Conservation (phyloP, 2,888 invertebrate species). For the Junonia oenone region DNA sequence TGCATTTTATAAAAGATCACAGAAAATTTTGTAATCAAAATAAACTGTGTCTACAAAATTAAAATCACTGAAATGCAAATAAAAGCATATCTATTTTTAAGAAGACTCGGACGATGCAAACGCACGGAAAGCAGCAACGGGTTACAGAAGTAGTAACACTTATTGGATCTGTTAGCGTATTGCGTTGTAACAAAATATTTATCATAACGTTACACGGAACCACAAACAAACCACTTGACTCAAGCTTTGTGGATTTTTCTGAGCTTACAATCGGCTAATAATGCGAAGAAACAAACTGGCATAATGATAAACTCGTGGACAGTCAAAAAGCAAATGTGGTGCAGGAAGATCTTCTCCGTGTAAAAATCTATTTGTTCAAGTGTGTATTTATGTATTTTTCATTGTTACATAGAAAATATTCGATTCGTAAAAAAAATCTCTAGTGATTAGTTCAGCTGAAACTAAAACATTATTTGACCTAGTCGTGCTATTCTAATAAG, state of each 20-base stretch:
- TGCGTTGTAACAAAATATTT: slow-evolving; percentile 9
- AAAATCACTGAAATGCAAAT: slow-evolving; percentile 22
- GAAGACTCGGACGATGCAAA: slow-evolving; percentile 23
- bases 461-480: slow-evolving; percentile 7
- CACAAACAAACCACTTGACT: slow-evolving; percentile 16
- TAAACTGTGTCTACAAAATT: slow-evolving; percentile 21
- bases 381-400: not conserved
- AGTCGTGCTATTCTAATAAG: slow-evolving; percentile 6
- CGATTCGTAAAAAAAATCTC: not conserved
- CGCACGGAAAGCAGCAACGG: slow-evolving; percentile 20
- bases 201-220: slow-evolving; percentile 3
- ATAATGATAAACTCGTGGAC: slow-evolving; percentile 11
- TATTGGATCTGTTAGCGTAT: slow-evolving; percentile 17
- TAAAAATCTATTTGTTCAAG: slow-evolving; percentile 4
- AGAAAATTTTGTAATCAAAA: slow-evolving; percentile 20
- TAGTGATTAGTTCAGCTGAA: slow-evolving; percentile 7
- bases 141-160: slow-evolving; percentile 10
- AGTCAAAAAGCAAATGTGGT: slow-evolving; percentile 12
- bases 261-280: slow-evolving; percentile 9
- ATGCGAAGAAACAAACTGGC: slow-evolving; percentile 18
- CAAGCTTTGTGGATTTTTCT: slow-evolving; percentile 16
- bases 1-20: slow-evolving; percentile 24
- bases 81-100: slow-evolving; percentile 25
- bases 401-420: not conserved
- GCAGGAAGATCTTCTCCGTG: slow-evolving; percentile 6